A percentile compares a stretch with the other conserved stretches of the same genome.
phyloP scores from a whole-genome alignment of 1,140 invertebrate species.

The Goniozus legneri region DNA sequence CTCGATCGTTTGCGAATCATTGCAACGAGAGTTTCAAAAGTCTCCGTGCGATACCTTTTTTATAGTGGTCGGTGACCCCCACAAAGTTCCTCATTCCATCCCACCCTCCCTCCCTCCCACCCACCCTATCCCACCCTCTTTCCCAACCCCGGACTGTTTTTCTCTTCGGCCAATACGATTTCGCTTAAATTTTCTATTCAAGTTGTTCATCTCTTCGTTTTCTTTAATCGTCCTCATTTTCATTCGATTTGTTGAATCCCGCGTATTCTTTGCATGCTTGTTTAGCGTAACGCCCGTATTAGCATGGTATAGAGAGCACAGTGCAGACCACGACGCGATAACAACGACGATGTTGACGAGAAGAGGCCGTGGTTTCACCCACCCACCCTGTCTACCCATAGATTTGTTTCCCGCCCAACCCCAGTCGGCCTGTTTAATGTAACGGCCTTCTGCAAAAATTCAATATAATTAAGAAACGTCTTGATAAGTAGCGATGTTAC shows the following conservation, averaged over 20 bases:
- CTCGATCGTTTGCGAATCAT: background rate
- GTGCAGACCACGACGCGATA: constrained; percentile 46
- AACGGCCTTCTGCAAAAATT: constrained; percentile 49
- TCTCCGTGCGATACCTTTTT: constrained; percentile 42
- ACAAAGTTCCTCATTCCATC: constrained; percentile 35
- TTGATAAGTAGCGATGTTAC: too few relatives aligned
- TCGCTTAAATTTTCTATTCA: too few relatives aligned
- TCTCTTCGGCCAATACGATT: constrained; percentile 31
- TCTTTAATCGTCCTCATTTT: too few relatives aligned
- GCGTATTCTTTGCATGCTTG: too few relatives aligned
- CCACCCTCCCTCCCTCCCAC: constrained; percentile 40
- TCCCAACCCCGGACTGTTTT: too few relatives aligned
- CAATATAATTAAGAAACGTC: too few relatives aligned
- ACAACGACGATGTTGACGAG: constrained; percentile 51
- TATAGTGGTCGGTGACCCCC: constrained; percentile 34
- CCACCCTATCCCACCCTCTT: constrained; percentile 40
- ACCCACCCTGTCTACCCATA: constrained; percentile 55
- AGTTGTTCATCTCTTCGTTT: constrained; percentile 24
- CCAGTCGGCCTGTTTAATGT: constrained; percentile 49
- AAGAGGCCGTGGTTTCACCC: constrained; percentile 60
- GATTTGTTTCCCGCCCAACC: constrained; percentile 53
- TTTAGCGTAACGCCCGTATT: too few relatives aligned
- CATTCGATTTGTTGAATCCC: too few relatives aligned
- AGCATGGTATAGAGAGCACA: too few relatives aligned
- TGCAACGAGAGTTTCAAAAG: constrained; percentile 7